Evolutionary conservation across 2,888 invertebrate genomes (phyloP).

Genomic region (Tetragnatha montana): DNA sequence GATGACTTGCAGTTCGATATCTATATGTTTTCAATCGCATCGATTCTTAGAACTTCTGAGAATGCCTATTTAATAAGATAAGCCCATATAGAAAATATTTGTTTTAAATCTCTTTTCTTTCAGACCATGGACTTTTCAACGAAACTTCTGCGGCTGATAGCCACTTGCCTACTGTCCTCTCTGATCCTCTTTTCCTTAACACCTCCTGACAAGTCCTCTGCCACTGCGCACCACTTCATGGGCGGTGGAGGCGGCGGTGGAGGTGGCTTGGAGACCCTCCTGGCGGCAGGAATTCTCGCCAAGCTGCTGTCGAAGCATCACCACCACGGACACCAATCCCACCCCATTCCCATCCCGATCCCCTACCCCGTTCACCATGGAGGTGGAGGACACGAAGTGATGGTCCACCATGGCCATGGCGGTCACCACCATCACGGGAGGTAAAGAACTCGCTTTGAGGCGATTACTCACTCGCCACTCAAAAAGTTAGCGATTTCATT

Average conservation of each 20-base stretch:
- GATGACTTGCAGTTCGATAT: no score
- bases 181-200: not conserved
- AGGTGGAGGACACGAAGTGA: conserved; percentile 34
- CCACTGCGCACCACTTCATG: not conserved
- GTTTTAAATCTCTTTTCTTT: not conserved
- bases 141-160: not conserved
- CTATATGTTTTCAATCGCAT: no score
- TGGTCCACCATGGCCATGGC: conserved; percentile 11
- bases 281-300: conserved; percentile 60
- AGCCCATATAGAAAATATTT: no score
- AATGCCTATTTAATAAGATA: no score
- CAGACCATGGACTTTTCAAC: conserved; percentile 9
- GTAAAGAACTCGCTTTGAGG: not conserved
- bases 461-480: not conserved
- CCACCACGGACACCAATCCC: conserved; percentile 22
- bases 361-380: conserved; percentile 55
- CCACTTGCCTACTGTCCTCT: not conserved
- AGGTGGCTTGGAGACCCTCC: conserved; percentile 43
- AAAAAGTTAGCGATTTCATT: not conserved
- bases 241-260: conserved; percentile 42
- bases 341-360: conserved; percentile 56
- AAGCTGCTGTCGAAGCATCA: conserved; percentile 46
- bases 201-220: not conserved
- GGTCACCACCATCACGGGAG: conserved; percentile 50
- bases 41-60: no score